Evolutionary conservation across 2,797 vertebrate genomes (phyloP).

Genomic region (Rhabdophis nuchalis): DNA sequence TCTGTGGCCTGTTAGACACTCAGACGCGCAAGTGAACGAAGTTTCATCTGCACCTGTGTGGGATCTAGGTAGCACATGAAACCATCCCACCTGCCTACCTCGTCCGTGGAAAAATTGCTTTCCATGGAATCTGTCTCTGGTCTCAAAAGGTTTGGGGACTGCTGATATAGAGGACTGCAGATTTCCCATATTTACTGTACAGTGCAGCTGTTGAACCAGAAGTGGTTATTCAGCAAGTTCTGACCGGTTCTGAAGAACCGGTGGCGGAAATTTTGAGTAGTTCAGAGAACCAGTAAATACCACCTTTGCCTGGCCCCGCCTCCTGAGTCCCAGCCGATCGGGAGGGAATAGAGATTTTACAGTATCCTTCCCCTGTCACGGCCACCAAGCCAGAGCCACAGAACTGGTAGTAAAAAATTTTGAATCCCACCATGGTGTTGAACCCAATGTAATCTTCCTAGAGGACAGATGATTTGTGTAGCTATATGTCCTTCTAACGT

Average conservation of each 20-base stretch:
- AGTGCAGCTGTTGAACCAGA: background rate
- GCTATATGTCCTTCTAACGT: background rate
- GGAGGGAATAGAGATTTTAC: too few relatives aligned
- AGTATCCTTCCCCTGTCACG: too few relatives aligned
- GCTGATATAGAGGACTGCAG: background rate
- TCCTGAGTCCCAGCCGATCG: too few relatives aligned
- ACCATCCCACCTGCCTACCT: background rate
- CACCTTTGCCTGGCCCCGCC: too few relatives aligned
- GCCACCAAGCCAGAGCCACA: too few relatives aligned
- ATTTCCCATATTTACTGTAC: background rate
- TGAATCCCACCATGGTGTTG: background rate
- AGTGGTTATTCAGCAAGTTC: too few relatives aligned
- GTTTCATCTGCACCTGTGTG: background rate
- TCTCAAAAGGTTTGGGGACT: background rate
- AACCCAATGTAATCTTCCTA: background rate
- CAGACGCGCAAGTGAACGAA: background rate
- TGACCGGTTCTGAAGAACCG: too few relatives aligned
- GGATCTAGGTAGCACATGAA: background rate
- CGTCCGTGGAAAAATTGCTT: background rate
- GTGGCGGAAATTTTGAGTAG: too few relatives aligned
- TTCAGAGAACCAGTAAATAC: too few relatives aligned
- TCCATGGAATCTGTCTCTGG: background rate
- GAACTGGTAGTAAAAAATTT: too few relatives aligned
- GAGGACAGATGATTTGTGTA: background rate
- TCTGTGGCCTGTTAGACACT: background rate